Base-by-base conservation (phyloP, 1,140 invertebrate species). In the Diuraphis noxia region DNA sequence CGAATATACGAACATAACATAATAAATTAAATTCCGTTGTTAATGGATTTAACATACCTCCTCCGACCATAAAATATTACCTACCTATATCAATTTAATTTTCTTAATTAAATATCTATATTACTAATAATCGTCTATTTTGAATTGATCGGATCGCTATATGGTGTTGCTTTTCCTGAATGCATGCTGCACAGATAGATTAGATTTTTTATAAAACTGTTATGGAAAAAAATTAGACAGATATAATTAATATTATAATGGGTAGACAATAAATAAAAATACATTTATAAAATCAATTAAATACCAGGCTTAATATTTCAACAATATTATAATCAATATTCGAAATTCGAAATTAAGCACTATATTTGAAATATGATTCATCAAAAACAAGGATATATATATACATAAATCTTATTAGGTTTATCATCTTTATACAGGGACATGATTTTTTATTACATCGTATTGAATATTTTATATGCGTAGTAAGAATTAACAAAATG, bases 81-180 rank as follows among this genome's bases (percentile, higher is more conserved):
- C 52, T 56, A 56, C 52, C 52, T 46, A 46, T 34, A 49, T 34
- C 41, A 19, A 85, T 25, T 86, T 38, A 36, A 23, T 38, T 52
- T 86, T 86, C 2, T 52, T 86, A 52, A 86, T 86, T 86, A 85
- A 46, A 82, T 34, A 46, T 88, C 36, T 40, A 52, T 17, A 40
- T 46, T 19, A 40, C 13, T 49, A n/a, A 72, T 72, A 5, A n/a
- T n/a, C 40, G 79, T 87, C 52, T 63, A 25, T 63, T n/a, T n/a
- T 38, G 21, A 63, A 63, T 30, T 56, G 46, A 87, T 9, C 13
- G 38, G 38, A n/a, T 72, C 10, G 10, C 25, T 41, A 41, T 46
- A 41, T 56, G 21, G 25, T 40, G 23, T 52, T n/a, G 41, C 34
- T 85, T 34, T 85, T 40, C 30, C 2, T 19, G 19, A 46, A 85